Percentiles rank a stretch among this genome's conserved stretches.
These are phyloP conservation scores for Nephotettix cincticeps DNA, from an alignment of 1,140 invertebrate species.

Conservation along the genomic window DNA sequence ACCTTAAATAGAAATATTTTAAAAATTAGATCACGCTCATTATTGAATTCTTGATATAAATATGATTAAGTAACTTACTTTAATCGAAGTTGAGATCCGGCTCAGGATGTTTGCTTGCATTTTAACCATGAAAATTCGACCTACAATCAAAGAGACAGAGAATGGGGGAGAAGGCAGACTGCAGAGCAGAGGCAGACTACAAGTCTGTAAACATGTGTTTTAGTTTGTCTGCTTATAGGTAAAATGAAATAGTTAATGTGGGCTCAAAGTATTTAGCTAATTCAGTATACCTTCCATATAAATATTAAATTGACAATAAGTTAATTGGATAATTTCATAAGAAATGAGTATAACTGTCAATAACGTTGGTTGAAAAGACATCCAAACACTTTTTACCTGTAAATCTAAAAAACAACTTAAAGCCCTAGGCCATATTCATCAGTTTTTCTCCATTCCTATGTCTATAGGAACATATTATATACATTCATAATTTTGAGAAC, in stretches of 20 bases:
- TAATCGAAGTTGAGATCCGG: slow-evolving; percentile 47
- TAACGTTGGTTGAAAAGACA: not conserved
- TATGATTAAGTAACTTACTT: slow-evolving; percentile 42
- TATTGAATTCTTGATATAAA: not conserved
- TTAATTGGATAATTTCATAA: not conserved
- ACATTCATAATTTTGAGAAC: no score
- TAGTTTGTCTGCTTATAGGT: no score
- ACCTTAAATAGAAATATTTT: not conserved
- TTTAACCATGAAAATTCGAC: slow-evolving; percentile 27
- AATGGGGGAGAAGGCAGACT: not conserved
- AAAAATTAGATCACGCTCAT: not conserved
- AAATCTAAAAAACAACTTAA: no score
- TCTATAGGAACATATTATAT: no score
- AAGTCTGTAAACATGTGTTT: no score
- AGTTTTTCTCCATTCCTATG: no score
- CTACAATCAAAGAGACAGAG: not conserved
- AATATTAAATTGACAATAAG: not conserved
- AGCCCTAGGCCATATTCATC: no score
- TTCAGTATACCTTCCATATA: not conserved
- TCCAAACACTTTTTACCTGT: not conserved
- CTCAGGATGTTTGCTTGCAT: slow-evolving; percentile 52
- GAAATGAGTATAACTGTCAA: not conserved
- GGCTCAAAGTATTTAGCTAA: not conserved
- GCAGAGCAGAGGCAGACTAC: not conserved
- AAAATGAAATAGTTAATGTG: not conserved